Evolutionary conservation across 1,140 invertebrate genomes (phyloP).

Genomic region (Homalodisca vitripennis): DNA sequence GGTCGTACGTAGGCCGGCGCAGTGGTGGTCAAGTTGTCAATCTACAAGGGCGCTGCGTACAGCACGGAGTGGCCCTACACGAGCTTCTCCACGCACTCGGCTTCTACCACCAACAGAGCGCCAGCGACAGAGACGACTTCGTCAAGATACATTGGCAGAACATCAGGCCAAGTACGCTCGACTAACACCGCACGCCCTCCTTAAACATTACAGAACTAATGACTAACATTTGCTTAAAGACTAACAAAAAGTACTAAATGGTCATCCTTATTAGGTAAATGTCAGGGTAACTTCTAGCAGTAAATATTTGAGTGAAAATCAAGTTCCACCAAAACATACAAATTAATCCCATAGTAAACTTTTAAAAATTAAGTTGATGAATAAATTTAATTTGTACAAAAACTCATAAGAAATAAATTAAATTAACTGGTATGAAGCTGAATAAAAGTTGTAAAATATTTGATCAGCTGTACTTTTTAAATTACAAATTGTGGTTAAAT

Average conservation of each 20-base stretch:
- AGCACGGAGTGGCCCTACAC: slow-evolving; percentile 60
- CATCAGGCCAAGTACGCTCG: slow-evolving; percentile 53
- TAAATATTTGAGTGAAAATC: too few relatives aligned
- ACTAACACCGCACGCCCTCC: neutral
- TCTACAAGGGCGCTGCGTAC: slow-evolving; percentile 55
- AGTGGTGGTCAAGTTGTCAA: slow-evolving; percentile 60
- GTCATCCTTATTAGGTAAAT: too few relatives aligned
- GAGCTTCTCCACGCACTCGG: slow-evolving; percentile 66
- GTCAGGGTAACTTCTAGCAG: too few relatives aligned
- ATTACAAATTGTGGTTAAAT: too few relatives aligned
- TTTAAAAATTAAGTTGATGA: too few relatives aligned
- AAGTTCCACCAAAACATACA: too few relatives aligned
- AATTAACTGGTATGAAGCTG: too few relatives aligned
- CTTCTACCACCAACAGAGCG: slow-evolving; percentile 68
- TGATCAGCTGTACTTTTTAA: too few relatives aligned
- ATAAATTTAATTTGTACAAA: too few relatives aligned
- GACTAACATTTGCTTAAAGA: slow-evolving; percentile 7
- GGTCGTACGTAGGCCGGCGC: slow-evolving; percentile 55
- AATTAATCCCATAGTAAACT: too few relatives aligned
- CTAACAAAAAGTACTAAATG: neutral
- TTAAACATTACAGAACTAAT: neutral
- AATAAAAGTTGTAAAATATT: too few relatives aligned
- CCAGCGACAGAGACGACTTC: slow-evolving; percentile 62
- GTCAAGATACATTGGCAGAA: slow-evolving; percentile 62
- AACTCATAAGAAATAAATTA: too few relatives aligned